These are phyloP conservation scores for Pseudorectes ferrugineus DNA, from an alignment of 2,113 vertebrate genomes.

Conservation along the genomic window DNA sequence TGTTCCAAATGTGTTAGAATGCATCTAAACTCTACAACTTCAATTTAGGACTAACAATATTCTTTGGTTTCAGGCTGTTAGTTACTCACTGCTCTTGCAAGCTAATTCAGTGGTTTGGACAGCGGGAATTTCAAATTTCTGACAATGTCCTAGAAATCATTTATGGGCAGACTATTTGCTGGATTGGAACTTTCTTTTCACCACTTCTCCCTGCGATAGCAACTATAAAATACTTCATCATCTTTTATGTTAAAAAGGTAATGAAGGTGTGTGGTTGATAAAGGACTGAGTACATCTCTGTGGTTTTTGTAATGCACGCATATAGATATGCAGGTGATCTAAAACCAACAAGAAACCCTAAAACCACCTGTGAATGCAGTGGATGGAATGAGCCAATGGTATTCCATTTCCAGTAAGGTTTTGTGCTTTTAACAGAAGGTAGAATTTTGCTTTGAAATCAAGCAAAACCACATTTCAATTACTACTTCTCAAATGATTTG, in stretches of 20 bases:
- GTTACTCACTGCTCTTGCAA: constrained; percentile 79
- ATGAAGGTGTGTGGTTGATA: background rate
- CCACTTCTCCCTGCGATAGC: constrained; percentile 91
- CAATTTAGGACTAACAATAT: background rate
- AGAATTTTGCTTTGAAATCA: background rate
- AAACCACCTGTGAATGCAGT: background rate
- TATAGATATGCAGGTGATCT: background rate
- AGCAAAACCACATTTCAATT: background rate
- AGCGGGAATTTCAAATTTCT: constrained; percentile 89
- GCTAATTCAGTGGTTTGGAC: constrained; percentile 79
- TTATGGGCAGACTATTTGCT: constrained; percentile 97
- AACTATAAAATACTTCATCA: constrained; percentile 88
- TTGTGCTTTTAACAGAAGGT: background rate
- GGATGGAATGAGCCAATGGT: background rate
- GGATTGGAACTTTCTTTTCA: constrained; percentile 94
- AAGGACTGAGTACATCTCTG: background rate
- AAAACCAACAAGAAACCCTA: background rate
- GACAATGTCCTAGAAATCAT: constrained; percentile 91
- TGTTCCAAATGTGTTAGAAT: background rate
- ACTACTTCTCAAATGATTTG: background rate
- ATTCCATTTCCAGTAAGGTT: background rate
- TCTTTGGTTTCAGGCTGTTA: constrained; percentile 74
- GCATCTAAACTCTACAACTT: background rate
- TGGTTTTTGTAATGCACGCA: background rate
- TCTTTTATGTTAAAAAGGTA: constrained; percentile 98